Percentiles rank a stretch among this genome's conserved stretches.
Evolutionary conservation across 2,113 vertebrate species (phyloP).

Genomic region (Zapornia atra): DNA sequence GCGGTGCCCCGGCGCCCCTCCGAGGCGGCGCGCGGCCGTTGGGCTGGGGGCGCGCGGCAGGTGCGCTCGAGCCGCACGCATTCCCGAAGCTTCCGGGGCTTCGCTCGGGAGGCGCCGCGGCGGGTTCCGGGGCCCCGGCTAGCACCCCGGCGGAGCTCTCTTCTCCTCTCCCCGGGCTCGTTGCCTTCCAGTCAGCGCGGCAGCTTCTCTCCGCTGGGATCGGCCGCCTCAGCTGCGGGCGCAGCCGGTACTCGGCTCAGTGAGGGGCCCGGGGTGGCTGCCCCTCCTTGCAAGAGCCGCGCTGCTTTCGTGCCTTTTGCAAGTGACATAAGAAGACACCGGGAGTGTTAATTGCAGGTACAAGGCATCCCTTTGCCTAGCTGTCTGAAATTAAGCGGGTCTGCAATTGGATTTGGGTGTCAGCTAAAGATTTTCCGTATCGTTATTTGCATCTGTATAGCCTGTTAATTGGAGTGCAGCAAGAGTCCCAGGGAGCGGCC

Average conservation of each 20-base stretch:
- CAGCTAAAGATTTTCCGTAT: not conserved
- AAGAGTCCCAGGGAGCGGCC: not conserved
- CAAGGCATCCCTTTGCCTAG: not conserved
- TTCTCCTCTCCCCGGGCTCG: too few relatives aligned
- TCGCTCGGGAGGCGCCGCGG: too few relatives aligned
- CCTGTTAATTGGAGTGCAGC: not conserved
- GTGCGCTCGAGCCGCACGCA: too few relatives aligned
- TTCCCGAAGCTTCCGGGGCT: too few relatives aligned
- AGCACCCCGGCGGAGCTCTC: too few relatives aligned
- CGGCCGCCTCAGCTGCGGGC: not conserved
- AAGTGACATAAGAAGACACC: accelerated
- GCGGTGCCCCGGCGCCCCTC: too few relatives aligned
- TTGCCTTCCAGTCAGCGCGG: not conserved
- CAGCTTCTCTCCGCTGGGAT: not conserved
- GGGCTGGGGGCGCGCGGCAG: not conserved
- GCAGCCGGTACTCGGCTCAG: not conserved
- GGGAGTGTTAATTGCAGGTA: not conserved
- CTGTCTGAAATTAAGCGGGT: not conserved
- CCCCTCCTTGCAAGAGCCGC: not conserved
- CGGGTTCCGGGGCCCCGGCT: too few relatives aligned
- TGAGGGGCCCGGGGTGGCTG: not conserved
- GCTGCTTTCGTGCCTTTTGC: not conserved
- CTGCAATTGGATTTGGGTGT: not conserved
- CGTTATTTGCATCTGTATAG: not conserved
- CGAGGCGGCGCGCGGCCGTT: not conserved